Evolutionary conservation across 2,888 invertebrate genomes (phyloP).

Genomic region (Melieria picta): DNA sequence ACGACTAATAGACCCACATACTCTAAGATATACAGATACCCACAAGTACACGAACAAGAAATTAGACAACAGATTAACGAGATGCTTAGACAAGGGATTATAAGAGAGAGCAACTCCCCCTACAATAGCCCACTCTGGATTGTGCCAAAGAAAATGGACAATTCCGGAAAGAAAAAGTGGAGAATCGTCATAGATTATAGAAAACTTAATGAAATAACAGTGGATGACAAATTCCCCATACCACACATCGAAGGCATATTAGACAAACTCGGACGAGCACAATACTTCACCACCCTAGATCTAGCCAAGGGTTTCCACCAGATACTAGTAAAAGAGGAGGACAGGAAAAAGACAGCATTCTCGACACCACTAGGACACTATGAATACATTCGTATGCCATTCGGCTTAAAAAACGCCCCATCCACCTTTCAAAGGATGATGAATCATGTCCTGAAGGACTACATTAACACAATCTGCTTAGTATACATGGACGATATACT

Average conservation of each 20-base stretch:
- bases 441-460: conserved; percentile 21
- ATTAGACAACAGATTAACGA: too few species aligned
- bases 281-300: conserved; percentile 15
- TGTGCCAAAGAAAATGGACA: not conserved
- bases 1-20: not conserved
- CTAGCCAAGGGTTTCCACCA: conserved; percentile 20
- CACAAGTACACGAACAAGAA: too few species aligned
- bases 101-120: too few species aligned
- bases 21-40: not conserved
- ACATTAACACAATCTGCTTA: conserved; percentile 18
- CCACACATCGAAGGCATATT: not conserved
- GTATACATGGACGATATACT: conserved; percentile 31
- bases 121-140: too few species aligned
- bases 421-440: not conserved
- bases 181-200: conserved; percentile 21
- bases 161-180: conserved; percentile 3
- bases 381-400: conserved; percentile 32
- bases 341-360: conserved; percentile 43
- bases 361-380: conserved; percentile 39
- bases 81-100: too few species aligned
- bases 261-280: conserved; percentile 4
- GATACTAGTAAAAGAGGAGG: conserved; percentile 35
- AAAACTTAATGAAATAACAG: conserved; percentile 37
- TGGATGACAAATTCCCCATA: conserved; percentile 37
- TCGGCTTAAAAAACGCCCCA: not conserved